Conservation (phyloP, 2,797 vertebrate genomes). For the Aotus griseimembra region DNA sequence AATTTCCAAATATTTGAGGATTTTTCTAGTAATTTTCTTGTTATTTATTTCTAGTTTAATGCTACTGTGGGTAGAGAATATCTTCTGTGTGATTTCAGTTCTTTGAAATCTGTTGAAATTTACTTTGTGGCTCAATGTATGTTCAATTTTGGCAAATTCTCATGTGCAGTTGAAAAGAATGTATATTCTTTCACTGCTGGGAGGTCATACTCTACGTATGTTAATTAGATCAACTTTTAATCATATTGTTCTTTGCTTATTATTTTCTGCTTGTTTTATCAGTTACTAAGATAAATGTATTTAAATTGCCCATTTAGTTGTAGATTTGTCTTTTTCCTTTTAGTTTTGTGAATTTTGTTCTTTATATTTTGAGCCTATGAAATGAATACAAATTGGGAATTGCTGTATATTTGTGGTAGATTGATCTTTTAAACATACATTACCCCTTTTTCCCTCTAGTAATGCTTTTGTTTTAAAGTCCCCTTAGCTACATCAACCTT, state of each 20-base stretch:
- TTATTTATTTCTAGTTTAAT: constrained; percentile 31
- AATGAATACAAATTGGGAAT: neutral
- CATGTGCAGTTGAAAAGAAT: neutral
- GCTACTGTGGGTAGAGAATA: neutral
- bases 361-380: neutral
- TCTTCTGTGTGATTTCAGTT: constrained; percentile 2
- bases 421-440: neutral
- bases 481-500: neutral
- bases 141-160: neutral
- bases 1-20: neutral
- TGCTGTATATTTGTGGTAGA: neutral
- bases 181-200: neutral
- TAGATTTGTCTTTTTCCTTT: neutral
- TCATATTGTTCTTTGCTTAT: neutral
- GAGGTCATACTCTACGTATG: neutral
- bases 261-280: neutral
- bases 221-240: neutral
- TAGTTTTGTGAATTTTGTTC: neutral
- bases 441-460: neutral
- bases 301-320: neutral
- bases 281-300: neutral
- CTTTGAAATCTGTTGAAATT: constrained; percentile 7
- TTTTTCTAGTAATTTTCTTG: constrained; percentile 11
- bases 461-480: neutral
- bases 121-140: neutral